These are phyloP conservation scores for Ethmia dodecea DNA, from an alignment of 2,888 invertebrate genomes.

Conservation along the genomic window DNA sequence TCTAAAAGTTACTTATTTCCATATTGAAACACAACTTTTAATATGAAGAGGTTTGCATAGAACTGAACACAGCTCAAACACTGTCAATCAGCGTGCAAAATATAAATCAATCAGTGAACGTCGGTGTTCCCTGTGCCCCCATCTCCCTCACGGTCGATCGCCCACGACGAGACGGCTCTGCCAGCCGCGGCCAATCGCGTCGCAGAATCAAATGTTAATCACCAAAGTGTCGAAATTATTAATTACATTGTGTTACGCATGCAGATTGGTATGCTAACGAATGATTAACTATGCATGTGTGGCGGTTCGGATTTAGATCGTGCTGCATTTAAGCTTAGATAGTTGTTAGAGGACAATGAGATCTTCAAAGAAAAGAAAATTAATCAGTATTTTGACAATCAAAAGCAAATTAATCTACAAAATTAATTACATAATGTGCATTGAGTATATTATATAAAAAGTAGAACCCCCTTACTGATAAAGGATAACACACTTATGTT, in stretches of 20 bases:
- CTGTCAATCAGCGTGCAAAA: not conserved
- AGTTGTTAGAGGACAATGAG: no score
- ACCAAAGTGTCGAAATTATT: constrained; percentile 72
- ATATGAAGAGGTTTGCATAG: not conserved
- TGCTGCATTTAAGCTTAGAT: not conserved
- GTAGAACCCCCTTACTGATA: no score
- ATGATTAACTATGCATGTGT: constrained; percentile 69
- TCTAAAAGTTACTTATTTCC: no score
- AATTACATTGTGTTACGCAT: constrained; percentile 68
- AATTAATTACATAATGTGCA: no score
- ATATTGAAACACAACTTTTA: not conserved
- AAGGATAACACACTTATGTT: no score
- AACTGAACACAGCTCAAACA: no score
- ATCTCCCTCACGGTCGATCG: constrained; percentile 27
- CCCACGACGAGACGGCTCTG: constrained; percentile 21
- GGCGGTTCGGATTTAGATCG: constrained; percentile 33
- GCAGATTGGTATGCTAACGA: constrained; percentile 74
- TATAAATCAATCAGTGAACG: constrained; percentile 20
- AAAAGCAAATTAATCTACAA: no score
- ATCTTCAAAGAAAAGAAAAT: no score
- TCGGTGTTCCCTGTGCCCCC: constrained; percentile 18
- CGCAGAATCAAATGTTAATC: constrained; percentile 70
- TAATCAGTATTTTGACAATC: no score
- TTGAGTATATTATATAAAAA: no score
- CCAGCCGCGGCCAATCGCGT: constrained; percentile 36